These are phyloP conservation scores for Caenorhabditis afra DNA, from an alignment of 2,888 invertebrate species.

Conservation along the genomic window DNA sequence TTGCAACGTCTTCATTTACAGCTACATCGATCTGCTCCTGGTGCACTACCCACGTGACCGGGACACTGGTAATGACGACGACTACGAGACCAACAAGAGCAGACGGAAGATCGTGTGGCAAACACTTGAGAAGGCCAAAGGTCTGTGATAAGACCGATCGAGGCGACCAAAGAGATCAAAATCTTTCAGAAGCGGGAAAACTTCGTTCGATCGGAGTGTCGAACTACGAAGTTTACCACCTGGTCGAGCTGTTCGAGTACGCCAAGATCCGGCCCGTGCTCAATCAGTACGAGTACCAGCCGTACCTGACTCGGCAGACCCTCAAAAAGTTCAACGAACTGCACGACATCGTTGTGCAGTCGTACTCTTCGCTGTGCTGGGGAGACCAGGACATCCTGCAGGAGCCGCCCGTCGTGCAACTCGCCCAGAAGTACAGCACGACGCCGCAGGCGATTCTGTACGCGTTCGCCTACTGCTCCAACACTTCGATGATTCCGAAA, in stretches of 20 bases:
- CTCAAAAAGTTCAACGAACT: constrained; percentile 75
- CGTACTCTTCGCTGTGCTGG: constrained; percentile 82
- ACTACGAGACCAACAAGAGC: constrained; percentile 51
- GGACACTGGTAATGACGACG: constrained; percentile 54
- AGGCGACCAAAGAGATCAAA: constrained; percentile 5
- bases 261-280: constrained; percentile 70
- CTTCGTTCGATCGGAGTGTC: constrained; percentile 88
- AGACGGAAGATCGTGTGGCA: constrained; percentile 85
- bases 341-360: constrained; percentile 81
- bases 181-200: constrained; percentile 80
- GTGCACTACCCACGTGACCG: constrained; percentile 70
- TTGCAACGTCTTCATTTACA: constrained; percentile 47
- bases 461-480: constrained; percentile 64
- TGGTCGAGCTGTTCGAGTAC: constrained; percentile 84
- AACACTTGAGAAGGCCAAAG: constrained; percentile 84
- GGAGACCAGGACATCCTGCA: constrained; percentile 82
- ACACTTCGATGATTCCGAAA: constrained; percentile 69
- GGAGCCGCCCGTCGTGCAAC: constrained; percentile 84
- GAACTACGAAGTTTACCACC: constrained; percentile 86
- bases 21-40: constrained; percentile 67
- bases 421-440: constrained; percentile 84
- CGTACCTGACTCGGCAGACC: constrained; percentile 80
- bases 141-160: constrained; percentile 62
- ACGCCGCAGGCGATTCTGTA: constrained; percentile 69
- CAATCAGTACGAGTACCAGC: constrained; percentile 81